Evolutionary conservation across 2,888 invertebrate genomes (phyloP).

Genomic region (Epirrita christyi): DNA sequence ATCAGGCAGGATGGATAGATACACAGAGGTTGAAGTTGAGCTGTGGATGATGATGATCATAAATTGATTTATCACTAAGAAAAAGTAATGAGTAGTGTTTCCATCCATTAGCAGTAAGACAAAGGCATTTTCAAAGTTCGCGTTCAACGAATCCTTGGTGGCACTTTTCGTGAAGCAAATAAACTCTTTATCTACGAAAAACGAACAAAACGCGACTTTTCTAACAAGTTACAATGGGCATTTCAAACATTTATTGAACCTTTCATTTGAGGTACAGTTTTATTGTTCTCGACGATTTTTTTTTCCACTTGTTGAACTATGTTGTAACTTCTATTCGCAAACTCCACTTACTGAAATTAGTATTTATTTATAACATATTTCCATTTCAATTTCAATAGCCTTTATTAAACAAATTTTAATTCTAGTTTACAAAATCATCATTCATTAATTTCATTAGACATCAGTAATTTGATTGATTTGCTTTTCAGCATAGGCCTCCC

Average conservation of each 20-base stretch:
- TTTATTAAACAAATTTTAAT: too few relatives aligned
- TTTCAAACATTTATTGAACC: constrained; percentile 27
- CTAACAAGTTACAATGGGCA: constrained; percentile 24
- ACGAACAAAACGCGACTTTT: constrained; percentile 15
- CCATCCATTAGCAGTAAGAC: background rate
- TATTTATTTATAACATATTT: too few relatives aligned
- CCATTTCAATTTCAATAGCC: too few relatives aligned
- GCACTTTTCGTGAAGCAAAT: constrained; percentile 16
- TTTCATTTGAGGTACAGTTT: constrained; percentile 22
- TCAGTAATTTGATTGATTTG: too few relatives aligned
- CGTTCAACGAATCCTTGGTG: constrained; percentile 7
- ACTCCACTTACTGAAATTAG: background rate
- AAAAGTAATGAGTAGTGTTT: constrained; percentile 6
- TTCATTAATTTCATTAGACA: too few relatives aligned
- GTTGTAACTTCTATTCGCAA: background rate
- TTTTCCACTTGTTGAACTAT: constrained; percentile 27
- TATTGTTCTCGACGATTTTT: constrained; percentile 16
- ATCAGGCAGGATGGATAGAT: too few relatives aligned
- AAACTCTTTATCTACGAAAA: constrained; percentile 11
- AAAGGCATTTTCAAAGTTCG: constrained; percentile 7
- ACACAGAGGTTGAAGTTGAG: background rate
- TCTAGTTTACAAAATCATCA: too few relatives aligned
- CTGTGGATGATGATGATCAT: background rate
- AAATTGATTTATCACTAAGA: background rate
- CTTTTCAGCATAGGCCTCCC: too few relatives aligned